Evolutionary conservation across 64 coral and sea anemone genomes (phyloP).

Genomic region (Pocillopora verrucosa): DNA sequence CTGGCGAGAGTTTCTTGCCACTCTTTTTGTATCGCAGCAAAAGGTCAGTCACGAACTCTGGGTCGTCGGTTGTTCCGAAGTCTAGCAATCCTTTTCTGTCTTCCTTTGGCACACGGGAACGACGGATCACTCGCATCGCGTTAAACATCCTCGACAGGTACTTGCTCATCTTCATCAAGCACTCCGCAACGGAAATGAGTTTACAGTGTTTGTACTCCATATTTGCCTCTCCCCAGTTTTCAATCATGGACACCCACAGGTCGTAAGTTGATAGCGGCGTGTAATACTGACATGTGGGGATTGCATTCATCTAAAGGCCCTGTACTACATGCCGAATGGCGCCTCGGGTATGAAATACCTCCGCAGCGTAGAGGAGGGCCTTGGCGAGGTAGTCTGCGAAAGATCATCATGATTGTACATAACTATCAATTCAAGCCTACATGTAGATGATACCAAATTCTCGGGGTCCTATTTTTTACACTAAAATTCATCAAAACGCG

Average conservation of each 20-base stretch:
- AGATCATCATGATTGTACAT: too few species aligned
- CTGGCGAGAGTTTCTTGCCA: background rate
- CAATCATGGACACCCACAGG: conserved; percentile 79
- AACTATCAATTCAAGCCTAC: too few species aligned
- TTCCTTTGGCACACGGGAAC: background rate
- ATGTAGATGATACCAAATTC: too few species aligned
- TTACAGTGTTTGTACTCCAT: conserved; percentile 57
- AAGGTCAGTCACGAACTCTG: background rate
- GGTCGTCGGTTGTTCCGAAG: background rate
- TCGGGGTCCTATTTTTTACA: too few species aligned
- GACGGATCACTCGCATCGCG: conserved; percentile 10
- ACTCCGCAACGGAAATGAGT: background rate
- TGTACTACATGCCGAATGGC: conserved; percentile 74
- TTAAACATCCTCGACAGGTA: conserved; percentile 58
- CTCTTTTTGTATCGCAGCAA: conserved; percentile 4
- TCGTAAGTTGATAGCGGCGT: conserved; percentile 37
- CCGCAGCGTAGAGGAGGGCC: conserved; percentile 59
- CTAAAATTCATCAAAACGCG: too few species aligned
- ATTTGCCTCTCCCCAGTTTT: conserved; percentile 73
- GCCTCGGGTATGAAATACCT: conserved; percentile 64
- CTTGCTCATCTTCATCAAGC: conserved; percentile 79
- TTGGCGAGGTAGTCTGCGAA: conserved; percentile 11
- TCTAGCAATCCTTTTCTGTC: background rate
- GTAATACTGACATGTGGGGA: background rate
- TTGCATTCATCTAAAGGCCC: conserved; percentile 26